phyloP scores from a whole-genome alignment of 2,888 invertebrate species.

The Cancer borealis region DNA sequence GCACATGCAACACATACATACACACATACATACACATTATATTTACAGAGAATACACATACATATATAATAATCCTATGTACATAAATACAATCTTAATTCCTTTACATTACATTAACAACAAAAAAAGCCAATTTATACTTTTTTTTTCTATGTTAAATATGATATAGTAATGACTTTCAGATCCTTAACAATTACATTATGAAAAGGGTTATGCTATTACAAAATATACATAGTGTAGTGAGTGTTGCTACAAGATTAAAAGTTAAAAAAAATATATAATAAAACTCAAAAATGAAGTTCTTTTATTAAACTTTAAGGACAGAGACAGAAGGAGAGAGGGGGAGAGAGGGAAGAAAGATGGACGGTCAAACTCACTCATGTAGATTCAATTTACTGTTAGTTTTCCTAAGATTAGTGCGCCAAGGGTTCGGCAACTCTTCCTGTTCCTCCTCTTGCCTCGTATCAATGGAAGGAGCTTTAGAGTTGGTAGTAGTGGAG shows the following conservation, averaged over 20 bases:
- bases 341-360: background rate
- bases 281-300: background rate
- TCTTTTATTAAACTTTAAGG: background rate
- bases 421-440: constrained; percentile 66
- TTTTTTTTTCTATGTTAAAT: constrained; percentile 13
- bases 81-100: constrained; percentile 65
- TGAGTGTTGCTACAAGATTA: background rate
- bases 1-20: constrained; percentile 64
- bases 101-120: constrained; percentile 39
- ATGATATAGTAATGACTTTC: constrained; percentile 32
- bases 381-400: constrained; percentile 67
- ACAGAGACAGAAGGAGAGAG: background rate
- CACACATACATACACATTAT: constrained; percentile 57
- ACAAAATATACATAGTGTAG: constrained; percentile 35
- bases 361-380: constrained; percentile 45
- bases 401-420: constrained; percentile 67
- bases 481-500: background rate
- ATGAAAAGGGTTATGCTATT: background rate
- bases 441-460: constrained; percentile 38
- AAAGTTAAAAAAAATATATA: background rate
- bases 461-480: background rate
- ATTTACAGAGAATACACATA: constrained; percentile 59
- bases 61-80: constrained; percentile 55
- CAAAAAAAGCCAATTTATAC: background rate
- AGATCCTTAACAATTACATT: constrained; percentile 29